A percentile compares a stretch with the other conserved stretches of the same genome.
phyloP scores from a whole-genome alignment of 2,888 invertebrate genomes.

The Metalampra italica region DNA sequence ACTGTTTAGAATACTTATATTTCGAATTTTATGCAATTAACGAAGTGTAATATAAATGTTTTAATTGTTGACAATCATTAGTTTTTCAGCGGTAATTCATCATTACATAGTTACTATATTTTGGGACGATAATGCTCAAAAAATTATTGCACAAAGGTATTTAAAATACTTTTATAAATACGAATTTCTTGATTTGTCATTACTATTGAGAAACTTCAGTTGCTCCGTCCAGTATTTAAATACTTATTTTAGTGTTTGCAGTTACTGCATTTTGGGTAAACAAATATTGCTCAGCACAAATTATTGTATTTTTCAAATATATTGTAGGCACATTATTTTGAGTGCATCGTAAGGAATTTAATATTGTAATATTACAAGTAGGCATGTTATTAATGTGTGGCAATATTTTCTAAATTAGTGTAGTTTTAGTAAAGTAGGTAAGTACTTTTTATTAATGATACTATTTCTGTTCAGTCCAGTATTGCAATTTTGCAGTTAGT shows the following conservation, averaged over 20 bases:
- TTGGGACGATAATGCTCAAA: no score
- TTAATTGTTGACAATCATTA: no score
- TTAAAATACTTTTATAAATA: no score
- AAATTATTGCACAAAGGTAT: no score
- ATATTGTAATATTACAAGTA: neutral
- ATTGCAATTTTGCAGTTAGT: neutral
- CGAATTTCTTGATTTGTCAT: no score
- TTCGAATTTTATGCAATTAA: no score
- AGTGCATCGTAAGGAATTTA: conserved; percentile 7
- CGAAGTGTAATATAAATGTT: no score
- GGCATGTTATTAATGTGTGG: neutral
- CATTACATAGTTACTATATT: no score
- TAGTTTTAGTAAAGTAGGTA: neutral
- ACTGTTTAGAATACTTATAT: no score
- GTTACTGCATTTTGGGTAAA: conserved; percentile 40
- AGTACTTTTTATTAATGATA: neutral
- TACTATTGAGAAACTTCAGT: conserved; percentile 14
- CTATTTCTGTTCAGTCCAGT: neutral
- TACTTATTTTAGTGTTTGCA: conserved; percentile 23
- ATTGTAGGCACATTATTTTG: conserved; percentile 17
- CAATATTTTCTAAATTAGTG: neutral
- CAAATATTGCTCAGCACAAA: conserved; percentile 43
- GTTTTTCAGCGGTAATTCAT: no score
- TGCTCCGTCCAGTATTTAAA: conserved; percentile 61
- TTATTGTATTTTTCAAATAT: conserved; percentile 16